Percentiles rank a stretch among this genome's conserved stretches.
Evolutionary conservation across 2,113 vertebrate species (phyloP).

Genomic region (Brachypodius melanocephalos): DNA sequence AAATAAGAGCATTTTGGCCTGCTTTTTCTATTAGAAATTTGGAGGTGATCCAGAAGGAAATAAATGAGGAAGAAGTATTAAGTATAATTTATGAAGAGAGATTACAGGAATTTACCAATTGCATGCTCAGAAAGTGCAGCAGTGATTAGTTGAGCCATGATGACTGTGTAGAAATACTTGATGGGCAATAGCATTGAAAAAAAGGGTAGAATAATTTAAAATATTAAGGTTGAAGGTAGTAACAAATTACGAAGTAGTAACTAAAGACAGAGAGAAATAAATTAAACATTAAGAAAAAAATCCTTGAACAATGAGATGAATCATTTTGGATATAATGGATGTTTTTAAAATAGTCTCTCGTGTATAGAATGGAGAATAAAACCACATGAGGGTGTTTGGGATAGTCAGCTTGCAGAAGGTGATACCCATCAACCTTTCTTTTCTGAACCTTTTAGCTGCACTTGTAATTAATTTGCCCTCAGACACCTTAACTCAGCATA

Average conservation of each 20-base stretch:
- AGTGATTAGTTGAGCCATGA: constrained; percentile 6
- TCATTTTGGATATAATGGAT: constrained; percentile 14
- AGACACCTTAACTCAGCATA: not conserved
- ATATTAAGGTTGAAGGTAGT: constrained; percentile 19
- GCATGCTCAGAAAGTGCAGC: constrained; percentile 14
- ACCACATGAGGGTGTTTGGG: not conserved
- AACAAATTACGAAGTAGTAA: constrained; percentile 27
- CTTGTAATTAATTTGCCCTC: not conserved
- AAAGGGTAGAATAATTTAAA: constrained; percentile 27
- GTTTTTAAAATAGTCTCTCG: not conserved
- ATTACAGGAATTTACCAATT: constrained; percentile 56
- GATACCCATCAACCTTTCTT: not conserved
- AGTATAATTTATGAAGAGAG: constrained; percentile 55
- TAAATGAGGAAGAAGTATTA: constrained; percentile 19
- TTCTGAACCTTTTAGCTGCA: not conserved
- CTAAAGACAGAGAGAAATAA: constrained; percentile 14
- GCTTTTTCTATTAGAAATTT: constrained; percentile 36
- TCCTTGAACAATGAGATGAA: constrained; percentile 9
- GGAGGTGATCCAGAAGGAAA: constrained; percentile 27
- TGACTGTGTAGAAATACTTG: constrained; percentile 2
- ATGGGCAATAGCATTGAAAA: constrained; percentile 11
- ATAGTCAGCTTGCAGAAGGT: not conserved
- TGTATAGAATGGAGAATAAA: not conserved
- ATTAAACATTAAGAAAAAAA: constrained; percentile 33
- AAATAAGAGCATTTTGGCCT: not conserved